Percentiles rank a stretch among this genome's conserved stretches.
Evolutionary conservation across 2,888 invertebrate species (phyloP).

Genomic region (Morpho helenor): DNA sequence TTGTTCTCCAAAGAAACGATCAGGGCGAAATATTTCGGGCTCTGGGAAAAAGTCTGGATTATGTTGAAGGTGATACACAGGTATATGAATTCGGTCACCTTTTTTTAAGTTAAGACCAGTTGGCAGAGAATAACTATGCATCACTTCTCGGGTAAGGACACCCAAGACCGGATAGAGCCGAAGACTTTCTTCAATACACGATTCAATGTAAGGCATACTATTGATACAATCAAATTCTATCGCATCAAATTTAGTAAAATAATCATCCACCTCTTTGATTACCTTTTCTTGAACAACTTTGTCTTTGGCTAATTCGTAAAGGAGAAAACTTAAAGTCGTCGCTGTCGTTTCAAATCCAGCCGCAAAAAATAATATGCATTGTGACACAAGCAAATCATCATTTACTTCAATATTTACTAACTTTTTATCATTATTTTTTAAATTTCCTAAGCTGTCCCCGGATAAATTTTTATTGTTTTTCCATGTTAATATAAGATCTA

Average conservation of each 20-base stretch:
- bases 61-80: constrained; percentile 41
- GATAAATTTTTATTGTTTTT: constrained; percentile 24
- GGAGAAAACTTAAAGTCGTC: constrained; percentile 33
- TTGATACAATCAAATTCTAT: constrained; percentile 9
- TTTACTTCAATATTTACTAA: constrained; percentile 42
- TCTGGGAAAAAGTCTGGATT: constrained; percentile 41
- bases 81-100: constrained; percentile 42
- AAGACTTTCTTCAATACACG: not conserved
- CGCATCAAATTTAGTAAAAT: constrained; percentile 27
- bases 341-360: constrained; percentile 52
- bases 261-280: constrained; percentile 39
- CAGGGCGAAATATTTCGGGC: constrained; percentile 42
- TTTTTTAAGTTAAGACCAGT: constrained; percentile 40
- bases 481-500: not conserved
- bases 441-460: constrained; percentile 43
- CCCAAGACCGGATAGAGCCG: not conserved
- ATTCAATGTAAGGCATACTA: not conserved
- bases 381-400: constrained; percentile 65
- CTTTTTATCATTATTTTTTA: constrained; percentile 33
- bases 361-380: constrained; percentile 67
- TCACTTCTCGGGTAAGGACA: not conserved
- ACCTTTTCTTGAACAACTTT: constrained; percentile 32
- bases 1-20: constrained; percentile 40
- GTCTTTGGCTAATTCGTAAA: constrained; percentile 45
- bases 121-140: constrained; percentile 30